Base-by-base conservation (phyloP, 2,888 invertebrate species). In the Volucella inanis region DNA sequence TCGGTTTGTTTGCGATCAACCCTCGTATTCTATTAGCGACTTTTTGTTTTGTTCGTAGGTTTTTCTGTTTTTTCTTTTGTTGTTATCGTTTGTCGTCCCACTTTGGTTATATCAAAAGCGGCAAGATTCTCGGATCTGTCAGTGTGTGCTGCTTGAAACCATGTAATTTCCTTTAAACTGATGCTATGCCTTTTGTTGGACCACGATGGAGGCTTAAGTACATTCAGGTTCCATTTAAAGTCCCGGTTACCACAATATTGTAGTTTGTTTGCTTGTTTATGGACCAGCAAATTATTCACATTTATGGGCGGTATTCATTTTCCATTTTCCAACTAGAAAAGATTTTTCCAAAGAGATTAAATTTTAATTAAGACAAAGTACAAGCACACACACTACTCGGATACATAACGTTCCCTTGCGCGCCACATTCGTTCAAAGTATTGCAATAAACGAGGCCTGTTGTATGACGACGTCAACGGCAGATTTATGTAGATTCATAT, bases 321-420 rank as follows among this genome's bases (percentile, higher is more conserved):
- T 71, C 64, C 80, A 80, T 82, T 86, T 82, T 78, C 61, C 70
- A 57, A 39, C 18, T 15, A 71, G 59, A 70, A 41, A 65, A 86
- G 87, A 83, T 80, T 87, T 80, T 75, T 61, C 78, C 68, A 79
- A 79, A 68, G 76, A 85, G 84, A 87, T 87, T 87, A 87, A 87
- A 87, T 85, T 87, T 87, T 87, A 87, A 87, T 87, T 87, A 87
- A 87, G 82, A 87, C 85, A 77, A 82, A 87, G 85, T 87, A 85
- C 77, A 62, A 55, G 15, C 64, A 50, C 50, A 72, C 57, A 54
- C 64, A 64, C 41, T 22, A 43, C 41, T 10, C 41, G 39, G 8
- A 59, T 8, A 11, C 43, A 10, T 18, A 12, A 6, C 45, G n/a
- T 4, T 49, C 6, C 10, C 12, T 8, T 49, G 14, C 12, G 9